These are phyloP conservation scores for Dryomyza anilis DNA, from an alignment of 2,888 invertebrate genomes.

Conservation along the genomic window DNA sequence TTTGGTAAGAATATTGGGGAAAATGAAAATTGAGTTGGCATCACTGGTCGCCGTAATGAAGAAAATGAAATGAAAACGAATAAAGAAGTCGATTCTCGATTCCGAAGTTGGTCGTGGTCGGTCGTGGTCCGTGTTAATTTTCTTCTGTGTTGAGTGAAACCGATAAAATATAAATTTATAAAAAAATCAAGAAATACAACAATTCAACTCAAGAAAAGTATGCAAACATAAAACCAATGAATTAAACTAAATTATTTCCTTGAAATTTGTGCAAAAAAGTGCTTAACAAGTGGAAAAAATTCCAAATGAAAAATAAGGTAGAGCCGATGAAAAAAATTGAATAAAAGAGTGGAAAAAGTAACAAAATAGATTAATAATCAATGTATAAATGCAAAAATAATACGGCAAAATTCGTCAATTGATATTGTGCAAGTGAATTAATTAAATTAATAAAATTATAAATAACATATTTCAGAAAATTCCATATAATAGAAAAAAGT, in stretches of 20 bases:
- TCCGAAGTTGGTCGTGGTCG: no score
- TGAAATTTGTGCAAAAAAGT: conserved; percentile 9
- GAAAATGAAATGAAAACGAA: conserved; percentile 36
- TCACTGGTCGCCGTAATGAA: no score
- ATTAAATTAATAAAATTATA: no score
- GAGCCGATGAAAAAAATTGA: conserved; percentile 10
- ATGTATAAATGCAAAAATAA: background rate
- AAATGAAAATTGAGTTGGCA: no score
- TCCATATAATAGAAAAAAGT: no score
- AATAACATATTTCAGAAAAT: no score
- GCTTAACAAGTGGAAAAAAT: conserved; percentile 21
- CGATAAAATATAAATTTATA: conserved; percentile 24
- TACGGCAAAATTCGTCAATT: background rate
- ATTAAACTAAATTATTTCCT: background rate
- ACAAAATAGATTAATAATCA: background rate
- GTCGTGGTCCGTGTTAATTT: conserved; percentile 32
- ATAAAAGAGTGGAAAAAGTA: conserved; percentile 19
- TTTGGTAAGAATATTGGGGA: no score
- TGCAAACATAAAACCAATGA: background rate
- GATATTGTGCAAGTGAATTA: no score
- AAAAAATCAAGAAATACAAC: conserved; percentile 30
- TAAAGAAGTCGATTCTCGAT: conserved; percentile 28
- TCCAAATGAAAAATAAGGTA: background rate
- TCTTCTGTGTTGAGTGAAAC: background rate
- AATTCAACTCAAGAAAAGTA: conserved; percentile 25